Evolutionary conservation across 92 coral and sea anemone species (phyloP).

Genomic region (Nematostella vectensis): DNA sequence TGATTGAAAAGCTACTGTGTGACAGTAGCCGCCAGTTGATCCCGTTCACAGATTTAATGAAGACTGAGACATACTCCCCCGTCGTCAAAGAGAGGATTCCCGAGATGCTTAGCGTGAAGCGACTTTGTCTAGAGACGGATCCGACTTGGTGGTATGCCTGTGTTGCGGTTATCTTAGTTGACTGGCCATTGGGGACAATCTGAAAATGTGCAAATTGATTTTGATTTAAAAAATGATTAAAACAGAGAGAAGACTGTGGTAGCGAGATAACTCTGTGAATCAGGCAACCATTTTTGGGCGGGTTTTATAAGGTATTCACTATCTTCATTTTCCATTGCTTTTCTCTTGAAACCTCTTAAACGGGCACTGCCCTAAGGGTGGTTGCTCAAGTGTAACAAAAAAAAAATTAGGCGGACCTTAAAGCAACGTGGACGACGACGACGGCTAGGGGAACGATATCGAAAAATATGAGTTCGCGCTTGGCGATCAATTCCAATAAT

Average conservation of each 20-base stretch:
- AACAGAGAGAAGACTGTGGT: background rate
- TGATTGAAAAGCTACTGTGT: conserved; percentile 47
- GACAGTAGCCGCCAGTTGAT: conserved; percentile 14
- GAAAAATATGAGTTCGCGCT: too few species aligned
- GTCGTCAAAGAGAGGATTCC: conserved; percentile 12
- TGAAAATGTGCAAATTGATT: background rate
- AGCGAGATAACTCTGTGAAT: background rate
- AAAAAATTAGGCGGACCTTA: too few species aligned
- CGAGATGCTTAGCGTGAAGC: conserved; percentile 26
- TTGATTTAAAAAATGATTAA: too few species aligned
- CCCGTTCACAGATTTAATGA: background rate
- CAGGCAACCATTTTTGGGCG: background rate
- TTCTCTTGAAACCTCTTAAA: too few species aligned
- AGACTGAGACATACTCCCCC: conserved; percentile 23
- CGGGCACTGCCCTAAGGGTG: too few species aligned
- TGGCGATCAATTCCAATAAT: too few species aligned
- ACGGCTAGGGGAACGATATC: too few species aligned
- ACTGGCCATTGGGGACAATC: background rate
- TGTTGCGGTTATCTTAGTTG: background rate
- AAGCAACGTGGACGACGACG: too few species aligned
- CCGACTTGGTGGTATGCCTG: background rate
- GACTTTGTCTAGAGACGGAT: background rate
- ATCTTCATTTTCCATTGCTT: too few species aligned
- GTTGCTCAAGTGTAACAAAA: too few species aligned
- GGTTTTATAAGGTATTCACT: too few species aligned